These are phyloP conservation scores for Gobius niger DNA, from an alignment of 2,113 vertebrate species.

Conservation along the genomic window DNA sequence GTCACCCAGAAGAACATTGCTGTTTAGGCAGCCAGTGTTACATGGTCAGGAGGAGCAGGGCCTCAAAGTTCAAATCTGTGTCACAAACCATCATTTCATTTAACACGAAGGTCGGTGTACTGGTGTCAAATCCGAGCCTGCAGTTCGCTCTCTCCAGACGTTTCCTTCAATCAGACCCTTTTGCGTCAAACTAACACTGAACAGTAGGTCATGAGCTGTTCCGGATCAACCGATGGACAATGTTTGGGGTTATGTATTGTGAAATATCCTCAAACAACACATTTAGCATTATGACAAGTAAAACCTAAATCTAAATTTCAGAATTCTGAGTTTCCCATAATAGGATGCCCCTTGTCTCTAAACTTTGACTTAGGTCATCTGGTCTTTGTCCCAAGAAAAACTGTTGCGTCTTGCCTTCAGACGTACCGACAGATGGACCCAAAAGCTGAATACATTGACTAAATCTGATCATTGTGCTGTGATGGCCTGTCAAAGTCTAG, in stretches of 20 bases:
- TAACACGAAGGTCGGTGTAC: conserved; percentile 56
- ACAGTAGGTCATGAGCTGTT: conserved; percentile 4
- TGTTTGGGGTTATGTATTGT: background rate
- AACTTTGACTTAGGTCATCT: conserved; percentile 43
- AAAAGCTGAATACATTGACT: conserved; percentile 42
- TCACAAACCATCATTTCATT: conserved; percentile 71
- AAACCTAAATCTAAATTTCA: background rate
- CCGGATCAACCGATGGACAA: background rate
- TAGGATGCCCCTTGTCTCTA: conserved; percentile 26
- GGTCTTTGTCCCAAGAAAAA: conserved; percentile 49
- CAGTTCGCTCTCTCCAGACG: conserved; percentile 35
- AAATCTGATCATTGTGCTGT: conserved; percentile 69
- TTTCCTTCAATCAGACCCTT: conserved; percentile 53
- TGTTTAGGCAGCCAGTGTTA: conserved; percentile 53
- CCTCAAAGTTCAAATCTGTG: conserved; percentile 48
- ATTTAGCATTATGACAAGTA: background rate
- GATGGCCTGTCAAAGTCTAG: conserved; percentile 74
- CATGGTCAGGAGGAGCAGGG: conserved; percentile 51
- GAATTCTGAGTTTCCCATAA: conserved; percentile 23
- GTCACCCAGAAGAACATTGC: conserved; percentile 73
- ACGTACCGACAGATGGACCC: conserved; percentile 26
- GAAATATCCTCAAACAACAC: background rate
- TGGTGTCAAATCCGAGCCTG: conserved; percentile 49
- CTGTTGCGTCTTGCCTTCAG: conserved; percentile 40
- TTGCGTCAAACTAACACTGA: conserved; percentile 27